These are phyloP conservation scores for Rhineura floridana DNA, from an alignment of 2,113 vertebrate species.

Conservation along the genomic window DNA sequence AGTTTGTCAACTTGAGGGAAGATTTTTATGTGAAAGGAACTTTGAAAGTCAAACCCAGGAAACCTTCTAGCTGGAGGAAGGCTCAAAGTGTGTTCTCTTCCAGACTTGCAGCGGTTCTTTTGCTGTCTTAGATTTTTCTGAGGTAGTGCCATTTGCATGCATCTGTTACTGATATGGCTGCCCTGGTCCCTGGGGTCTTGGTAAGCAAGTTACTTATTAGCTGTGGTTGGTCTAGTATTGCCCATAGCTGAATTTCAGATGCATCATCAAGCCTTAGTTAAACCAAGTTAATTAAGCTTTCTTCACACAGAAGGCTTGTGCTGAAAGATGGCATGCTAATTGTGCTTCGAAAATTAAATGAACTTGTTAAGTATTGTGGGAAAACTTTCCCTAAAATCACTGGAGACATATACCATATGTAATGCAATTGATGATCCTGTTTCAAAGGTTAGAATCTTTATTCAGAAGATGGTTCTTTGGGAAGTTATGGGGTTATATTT, in stretches of 20 bases:
- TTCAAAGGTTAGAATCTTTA: neutral
- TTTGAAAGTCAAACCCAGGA: neutral
- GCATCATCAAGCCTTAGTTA: neutral
- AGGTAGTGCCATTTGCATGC: neutral
- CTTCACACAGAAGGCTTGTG: neutral
- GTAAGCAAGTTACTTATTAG: neutral
- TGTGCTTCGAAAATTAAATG: neutral
- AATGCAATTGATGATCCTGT: neutral
- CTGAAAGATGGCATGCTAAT: neutral
- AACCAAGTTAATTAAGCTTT: neutral
- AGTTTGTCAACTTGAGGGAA: neutral
- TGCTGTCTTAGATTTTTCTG: neutral
- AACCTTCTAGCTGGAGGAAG: neutral
- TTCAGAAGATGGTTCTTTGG: neutral
- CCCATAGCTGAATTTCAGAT: neutral
- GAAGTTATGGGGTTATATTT: neutral
- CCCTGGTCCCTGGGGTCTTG: no score
- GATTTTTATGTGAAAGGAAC: neutral
- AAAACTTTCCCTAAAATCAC: no score
- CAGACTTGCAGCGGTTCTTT: neutral
- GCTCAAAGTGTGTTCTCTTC: neutral
- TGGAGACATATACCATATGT: neutral
- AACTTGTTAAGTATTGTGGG: no score
- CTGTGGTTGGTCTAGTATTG: neutral
- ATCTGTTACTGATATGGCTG: neutral